Percentiles rank a stretch among this genome's conserved stretches.
phyloP scores from a whole-genome alignment of 2,888 invertebrate genomes.

The Coecobrya sp. region DNA sequence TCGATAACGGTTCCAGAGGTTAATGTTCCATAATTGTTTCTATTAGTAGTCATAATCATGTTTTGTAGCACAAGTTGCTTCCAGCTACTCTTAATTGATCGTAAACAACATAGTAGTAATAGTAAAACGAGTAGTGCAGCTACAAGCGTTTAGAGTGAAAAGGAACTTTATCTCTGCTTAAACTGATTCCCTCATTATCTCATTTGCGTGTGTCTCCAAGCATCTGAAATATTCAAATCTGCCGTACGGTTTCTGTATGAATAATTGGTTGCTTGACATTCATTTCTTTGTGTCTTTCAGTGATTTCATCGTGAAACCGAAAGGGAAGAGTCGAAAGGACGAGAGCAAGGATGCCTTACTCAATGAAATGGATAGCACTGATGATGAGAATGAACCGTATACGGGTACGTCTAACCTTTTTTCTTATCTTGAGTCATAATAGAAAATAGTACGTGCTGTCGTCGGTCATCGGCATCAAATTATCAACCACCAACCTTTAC shows the following conservation, averaged over 20 bases:
- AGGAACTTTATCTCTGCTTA: background rate
- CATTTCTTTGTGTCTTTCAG: slow-evolving; percentile 70
- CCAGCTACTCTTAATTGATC: background rate
- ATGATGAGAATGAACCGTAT: slow-evolving; percentile 85
- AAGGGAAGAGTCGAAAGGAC: slow-evolving; percentile 85
- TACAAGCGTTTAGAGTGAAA: background rate
- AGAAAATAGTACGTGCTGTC: background rate
- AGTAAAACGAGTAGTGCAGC: no score
- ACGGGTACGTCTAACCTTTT: slow-evolving; percentile 58
- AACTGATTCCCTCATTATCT: background rate
- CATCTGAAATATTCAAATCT: background rate
- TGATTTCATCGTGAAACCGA: slow-evolving; percentile 86
- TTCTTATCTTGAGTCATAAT: background rate
- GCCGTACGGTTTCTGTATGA: background rate
- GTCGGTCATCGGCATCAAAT: slow-evolving; percentile 4
- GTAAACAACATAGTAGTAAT: background rate
- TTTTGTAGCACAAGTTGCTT: background rate
- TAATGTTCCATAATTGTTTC: slow-evolving; percentile 8
- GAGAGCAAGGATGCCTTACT: slow-evolving; percentile 85
- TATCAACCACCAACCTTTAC: background rate
- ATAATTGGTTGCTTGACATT: background rate
- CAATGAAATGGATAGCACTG: slow-evolving; percentile 86
- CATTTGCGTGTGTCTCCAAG: background rate
- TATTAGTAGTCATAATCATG: background rate
- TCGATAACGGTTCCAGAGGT: background rate